phyloP scores from a whole-genome alignment of 2,113 vertebrate species.

The Antennarius striatus region DNA sequence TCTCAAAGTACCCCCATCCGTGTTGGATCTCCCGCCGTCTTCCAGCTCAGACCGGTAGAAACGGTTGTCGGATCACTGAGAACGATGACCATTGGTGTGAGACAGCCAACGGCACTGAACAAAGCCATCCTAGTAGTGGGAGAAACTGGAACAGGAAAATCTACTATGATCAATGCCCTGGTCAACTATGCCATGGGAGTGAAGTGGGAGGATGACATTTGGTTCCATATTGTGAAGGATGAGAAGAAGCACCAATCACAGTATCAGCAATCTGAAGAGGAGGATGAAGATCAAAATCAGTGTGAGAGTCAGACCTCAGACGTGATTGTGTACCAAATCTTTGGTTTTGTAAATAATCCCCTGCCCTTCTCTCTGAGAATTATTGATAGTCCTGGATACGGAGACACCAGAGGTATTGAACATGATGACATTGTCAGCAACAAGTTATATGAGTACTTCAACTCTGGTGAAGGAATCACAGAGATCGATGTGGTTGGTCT shows the following conservation, averaged over 20 bases:
- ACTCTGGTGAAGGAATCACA: background rate
- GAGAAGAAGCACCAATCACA: too few species aligned
- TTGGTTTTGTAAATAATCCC: background rate
- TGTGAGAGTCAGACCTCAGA: conserved; percentile 5
- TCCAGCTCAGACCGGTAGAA: background rate
- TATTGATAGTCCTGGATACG: conserved; percentile 15
- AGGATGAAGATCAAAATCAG: too few species aligned
- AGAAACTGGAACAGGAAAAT: conserved; percentile 21
- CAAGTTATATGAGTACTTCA: background rate
- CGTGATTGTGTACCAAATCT: conserved; percentile 3
- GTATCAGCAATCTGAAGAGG: too few species aligned
- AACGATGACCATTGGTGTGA: background rate
- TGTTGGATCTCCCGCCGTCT: conserved; percentile 13
- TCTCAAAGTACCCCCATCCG: too few species aligned
- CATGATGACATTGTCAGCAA: background rate
- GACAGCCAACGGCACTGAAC: background rate
- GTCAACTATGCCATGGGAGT: conserved; percentile 5
- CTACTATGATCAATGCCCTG: conserved; percentile 11
- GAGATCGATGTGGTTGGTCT: conserved; percentile 5
- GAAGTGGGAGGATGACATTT: conserved; percentile 1
- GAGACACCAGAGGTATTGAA: background rate
- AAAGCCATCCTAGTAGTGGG: conserved; percentile 17
- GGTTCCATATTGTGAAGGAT: background rate
- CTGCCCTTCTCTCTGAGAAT: conserved; percentile 20
- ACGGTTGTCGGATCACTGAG: background rate